Evolutionary conservation across 2,113 vertebrate genomes (phyloP).

Genomic region (Illadopsis cleaveri): DNA sequence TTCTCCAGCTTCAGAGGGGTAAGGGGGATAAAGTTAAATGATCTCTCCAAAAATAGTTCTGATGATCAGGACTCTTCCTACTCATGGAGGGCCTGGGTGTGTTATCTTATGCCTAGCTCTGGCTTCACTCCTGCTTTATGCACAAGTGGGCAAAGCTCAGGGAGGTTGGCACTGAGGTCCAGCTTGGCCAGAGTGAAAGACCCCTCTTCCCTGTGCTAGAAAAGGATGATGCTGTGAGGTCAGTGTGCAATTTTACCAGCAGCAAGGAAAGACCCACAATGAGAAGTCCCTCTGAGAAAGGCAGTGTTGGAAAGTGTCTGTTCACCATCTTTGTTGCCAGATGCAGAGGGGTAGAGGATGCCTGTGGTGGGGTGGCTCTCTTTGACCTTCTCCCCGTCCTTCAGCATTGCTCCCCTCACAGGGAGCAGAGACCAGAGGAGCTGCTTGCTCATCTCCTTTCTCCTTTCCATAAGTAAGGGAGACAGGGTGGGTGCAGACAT

Average conservation of each 20-base stretch:
- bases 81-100: background rate
- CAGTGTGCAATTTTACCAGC: background rate
- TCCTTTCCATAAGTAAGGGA: background rate
- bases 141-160: background rate
- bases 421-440: background rate
- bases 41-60: slow-evolving; percentile 34
- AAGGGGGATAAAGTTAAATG: background rate
- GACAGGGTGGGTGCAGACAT: background rate
- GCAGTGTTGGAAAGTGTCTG: background rate
- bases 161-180: background rate
- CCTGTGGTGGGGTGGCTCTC: background rate
- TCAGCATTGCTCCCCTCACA: background rate
- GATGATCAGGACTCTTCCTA: background rate
- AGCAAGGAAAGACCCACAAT: background rate
- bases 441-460: background rate
- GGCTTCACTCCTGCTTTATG: background rate
- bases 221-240: background rate
- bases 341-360: background rate
- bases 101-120: background rate
- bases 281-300: background rate
- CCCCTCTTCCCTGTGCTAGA: background rate
- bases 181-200: background rate
- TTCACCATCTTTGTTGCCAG: background rate
- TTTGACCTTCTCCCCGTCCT: background rate
- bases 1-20: background rate